phyloP scores from a whole-genome alignment of 1,140 invertebrate species.

The Drosophila mojavensis region DNA sequence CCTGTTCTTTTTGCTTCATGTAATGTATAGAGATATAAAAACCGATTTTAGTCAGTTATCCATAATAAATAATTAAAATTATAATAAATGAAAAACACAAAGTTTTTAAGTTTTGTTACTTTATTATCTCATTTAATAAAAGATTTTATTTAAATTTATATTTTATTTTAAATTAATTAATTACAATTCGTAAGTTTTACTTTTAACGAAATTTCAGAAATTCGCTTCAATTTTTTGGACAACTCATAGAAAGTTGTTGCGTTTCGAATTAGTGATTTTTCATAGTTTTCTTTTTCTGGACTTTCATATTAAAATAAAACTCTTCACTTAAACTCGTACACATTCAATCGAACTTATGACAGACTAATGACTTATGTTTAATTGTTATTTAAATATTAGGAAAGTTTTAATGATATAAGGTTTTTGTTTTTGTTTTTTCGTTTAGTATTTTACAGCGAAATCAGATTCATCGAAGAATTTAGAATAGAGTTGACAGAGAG shows the following conservation, averaged over 20 bases:
- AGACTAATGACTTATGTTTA: slow-evolving; percentile 79
- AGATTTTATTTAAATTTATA: no score
- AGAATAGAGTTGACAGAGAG: slow-evolving; percentile 48
- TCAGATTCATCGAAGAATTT: slow-evolving; percentile 49
- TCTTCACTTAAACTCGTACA: slow-evolving; percentile 62
- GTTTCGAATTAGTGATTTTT: slow-evolving; percentile 40
- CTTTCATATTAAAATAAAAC: slow-evolving; percentile 70
- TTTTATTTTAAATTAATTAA: slow-evolving; percentile 30
- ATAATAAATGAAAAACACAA: no score
- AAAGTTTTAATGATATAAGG: slow-evolving; percentile 43
- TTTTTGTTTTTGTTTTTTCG: slow-evolving; percentile 44
- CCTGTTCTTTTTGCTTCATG: no score
- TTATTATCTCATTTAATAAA: slow-evolving; percentile 28
- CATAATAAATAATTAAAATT: no score
- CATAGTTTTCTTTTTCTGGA: slow-evolving; percentile 15
- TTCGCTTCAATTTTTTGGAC: slow-evolving; percentile 37
- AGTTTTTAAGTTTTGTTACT: slow-evolving; percentile 17
- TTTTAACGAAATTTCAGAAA: slow-evolving; percentile 57
- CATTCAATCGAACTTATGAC: slow-evolving; percentile 66
- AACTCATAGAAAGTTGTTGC: slow-evolving; percentile 19
- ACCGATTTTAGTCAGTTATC: no score
- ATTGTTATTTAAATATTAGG: slow-evolving; percentile 62
- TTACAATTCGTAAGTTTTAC: slow-evolving; percentile 36
- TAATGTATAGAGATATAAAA: no score
- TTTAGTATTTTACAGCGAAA: slow-evolving; percentile 76